phyloP scores from a whole-genome alignment of 2,113 vertebrate species.

The Pachyramphus minor region DNA sequence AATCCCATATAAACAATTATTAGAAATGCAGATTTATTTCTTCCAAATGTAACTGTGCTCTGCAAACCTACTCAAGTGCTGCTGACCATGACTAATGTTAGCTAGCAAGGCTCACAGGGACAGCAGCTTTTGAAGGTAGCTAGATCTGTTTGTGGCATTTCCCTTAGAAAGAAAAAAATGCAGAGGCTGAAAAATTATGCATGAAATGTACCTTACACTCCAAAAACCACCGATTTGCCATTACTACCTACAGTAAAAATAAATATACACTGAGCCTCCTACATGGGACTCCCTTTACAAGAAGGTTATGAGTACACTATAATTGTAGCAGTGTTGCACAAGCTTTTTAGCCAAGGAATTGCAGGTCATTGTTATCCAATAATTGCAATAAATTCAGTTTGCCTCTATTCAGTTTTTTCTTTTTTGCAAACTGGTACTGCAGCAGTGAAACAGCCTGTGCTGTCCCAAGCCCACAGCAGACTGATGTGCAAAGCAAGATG shows the following conservation, averaged over 20 bases:
- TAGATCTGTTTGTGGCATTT: background rate
- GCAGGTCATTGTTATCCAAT: background rate
- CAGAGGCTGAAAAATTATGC: background rate
- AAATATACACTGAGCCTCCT: background rate
- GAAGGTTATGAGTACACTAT: background rate
- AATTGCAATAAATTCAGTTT: background rate
- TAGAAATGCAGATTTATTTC: slow-evolving; percentile 50
- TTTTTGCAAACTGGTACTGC: background rate
- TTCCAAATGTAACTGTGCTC: slow-evolving; percentile 8
- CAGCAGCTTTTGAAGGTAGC: background rate
- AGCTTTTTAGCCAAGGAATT: background rate
- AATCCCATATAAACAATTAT: background rate
- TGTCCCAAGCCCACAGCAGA: background rate
- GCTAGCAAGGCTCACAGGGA: background rate
- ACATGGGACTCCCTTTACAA: background rate
- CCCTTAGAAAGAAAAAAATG: background rate
- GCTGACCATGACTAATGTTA: slow-evolving; percentile 29
- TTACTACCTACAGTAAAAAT: background rate
- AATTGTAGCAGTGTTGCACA: background rate
- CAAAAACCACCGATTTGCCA: background rate
- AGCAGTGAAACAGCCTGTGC: background rate
- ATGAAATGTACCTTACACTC: background rate
- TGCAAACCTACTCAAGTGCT: background rate
- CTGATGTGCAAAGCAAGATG: background rate
- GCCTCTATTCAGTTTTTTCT: background rate